phyloP scores from a whole-genome alignment of 2,113 vertebrate genomes.

The Fulmarus glacialis region DNA sequence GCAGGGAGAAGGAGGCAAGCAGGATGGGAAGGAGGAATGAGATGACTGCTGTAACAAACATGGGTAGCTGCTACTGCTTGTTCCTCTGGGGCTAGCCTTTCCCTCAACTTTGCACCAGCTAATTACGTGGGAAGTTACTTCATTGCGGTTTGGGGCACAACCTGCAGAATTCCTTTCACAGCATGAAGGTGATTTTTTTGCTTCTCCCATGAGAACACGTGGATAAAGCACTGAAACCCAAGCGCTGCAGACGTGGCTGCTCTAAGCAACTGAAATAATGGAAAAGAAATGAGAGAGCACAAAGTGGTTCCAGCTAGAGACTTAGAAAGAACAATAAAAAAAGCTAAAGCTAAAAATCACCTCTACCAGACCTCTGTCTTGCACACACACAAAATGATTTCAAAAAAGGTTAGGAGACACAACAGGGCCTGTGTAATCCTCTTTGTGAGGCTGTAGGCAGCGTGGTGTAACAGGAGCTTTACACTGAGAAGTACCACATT shows the following conservation, averaged over 20 bases:
- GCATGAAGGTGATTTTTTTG: neutral
- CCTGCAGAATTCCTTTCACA: neutral
- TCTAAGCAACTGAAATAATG: neutral
- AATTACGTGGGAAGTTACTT: neutral
- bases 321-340: neutral
- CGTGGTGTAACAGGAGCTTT: constrained; percentile 24
- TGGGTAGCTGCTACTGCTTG: neutral
- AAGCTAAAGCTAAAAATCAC: neutral
- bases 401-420: neutral
- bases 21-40: neutral
- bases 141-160: neutral
- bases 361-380: neutral
- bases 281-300: neutral
- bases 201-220: neutral
- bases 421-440: constrained; percentile 6
- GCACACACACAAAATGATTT: neutral
- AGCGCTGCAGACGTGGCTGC: neutral
- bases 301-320: neutral
- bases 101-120: neutral
- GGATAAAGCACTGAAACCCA: neutral
- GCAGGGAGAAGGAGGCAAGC: neutral
- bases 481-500: neutral
- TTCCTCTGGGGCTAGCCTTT: neutral
- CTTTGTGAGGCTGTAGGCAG: neutral
- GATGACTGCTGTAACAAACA: neutral